Base-by-base conservation (phyloP, 2,888 invertebrate species). In the Athetis lepigone region DNA sequence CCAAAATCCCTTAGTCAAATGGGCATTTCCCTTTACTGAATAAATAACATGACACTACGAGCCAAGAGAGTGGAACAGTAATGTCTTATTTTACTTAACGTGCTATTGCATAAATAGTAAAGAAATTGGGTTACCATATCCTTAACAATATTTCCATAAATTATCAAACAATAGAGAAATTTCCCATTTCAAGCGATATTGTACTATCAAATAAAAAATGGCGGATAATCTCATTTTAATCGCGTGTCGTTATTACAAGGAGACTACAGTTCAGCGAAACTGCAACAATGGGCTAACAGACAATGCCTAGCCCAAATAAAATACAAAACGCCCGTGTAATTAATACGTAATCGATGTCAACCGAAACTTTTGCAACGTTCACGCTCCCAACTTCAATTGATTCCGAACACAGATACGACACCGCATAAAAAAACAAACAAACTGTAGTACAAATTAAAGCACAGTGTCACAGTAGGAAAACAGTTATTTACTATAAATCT, bases 311-410 rank as follows among this genome's bases (percentile, higher is more conserved):
- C 23, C 49, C 54, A 57, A 70, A 80, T 71, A 75, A 72, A 68
- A 65, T 56, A 69, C 65, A 69, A 73, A 70, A 69, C 16, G 59
- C 68, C n/a, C 80, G 77, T 81, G 74, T 81, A 83, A 83, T 84
- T 78, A 79, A 77, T 77, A 82, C 87, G 85, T 86, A 87, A 86
- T 83, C 83, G 75, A 73, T 82, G 76, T 77, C 72, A 77, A 70
- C 68, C 66, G 40, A 46, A 54, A 55, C 54, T 84, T 81, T 75
- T 67, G 77, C 75, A 82, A 83, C 57, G 55, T 68, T 76, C 49
- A 51, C 58, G 65, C 58, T 76, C 23, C 64, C 46, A 70, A 66
- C 59, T 63, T 37, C 54, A 57, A 60, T 55, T 49, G 50, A 66
- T 43, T 27, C 19, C 9, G 16, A 27, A 52, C 75, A 70, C 70